Percentiles rank a stretch among this genome's conserved stretches.
Conservation (phyloP, 2,888 invertebrate genomes). For the Rotaria socialis region DNA sequence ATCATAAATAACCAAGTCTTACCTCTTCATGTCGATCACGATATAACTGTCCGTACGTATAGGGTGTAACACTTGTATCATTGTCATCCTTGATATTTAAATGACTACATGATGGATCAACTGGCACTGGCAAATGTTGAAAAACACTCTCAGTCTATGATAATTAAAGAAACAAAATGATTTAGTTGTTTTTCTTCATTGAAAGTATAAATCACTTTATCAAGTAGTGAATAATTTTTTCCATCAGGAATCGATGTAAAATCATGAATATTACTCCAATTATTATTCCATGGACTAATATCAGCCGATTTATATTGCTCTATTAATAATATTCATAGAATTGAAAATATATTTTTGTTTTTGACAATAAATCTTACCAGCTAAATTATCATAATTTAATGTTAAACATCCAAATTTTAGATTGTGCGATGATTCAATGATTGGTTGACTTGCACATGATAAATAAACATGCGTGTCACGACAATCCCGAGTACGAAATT, state of each 20-base stretch:
- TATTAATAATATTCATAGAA: constrained; percentile 49
- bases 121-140: neutral
- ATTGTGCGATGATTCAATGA: constrained; percentile 64
- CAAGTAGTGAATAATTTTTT: constrained; percentile 54
- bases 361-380: neutral
- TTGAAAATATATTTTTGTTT: neutral
- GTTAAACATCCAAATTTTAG: constrained; percentile 63
- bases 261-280: constrained; percentile 64
- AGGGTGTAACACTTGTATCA: constrained; percentile 55
- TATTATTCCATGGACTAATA: constrained; percentile 64
- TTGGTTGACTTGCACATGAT: constrained; percentile 65
- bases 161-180: neutral
- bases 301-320: constrained; percentile 62
- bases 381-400: constrained; percentile 53
- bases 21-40: neutral
- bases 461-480: constrained; percentile 62
- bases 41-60: constrained; percentile 51
- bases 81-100: neutral
- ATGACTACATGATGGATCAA: constrained; percentile 22
- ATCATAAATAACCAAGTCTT: too few species aligned
- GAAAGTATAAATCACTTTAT: constrained; percentile 50
- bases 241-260: constrained; percentile 62
- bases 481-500: constrained; percentile 66
- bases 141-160: neutral
- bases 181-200: too few species aligned